Evolutionary conservation across 2,888 invertebrate genomes (phyloP).

Genomic region (Blastobasis adustella): DNA sequence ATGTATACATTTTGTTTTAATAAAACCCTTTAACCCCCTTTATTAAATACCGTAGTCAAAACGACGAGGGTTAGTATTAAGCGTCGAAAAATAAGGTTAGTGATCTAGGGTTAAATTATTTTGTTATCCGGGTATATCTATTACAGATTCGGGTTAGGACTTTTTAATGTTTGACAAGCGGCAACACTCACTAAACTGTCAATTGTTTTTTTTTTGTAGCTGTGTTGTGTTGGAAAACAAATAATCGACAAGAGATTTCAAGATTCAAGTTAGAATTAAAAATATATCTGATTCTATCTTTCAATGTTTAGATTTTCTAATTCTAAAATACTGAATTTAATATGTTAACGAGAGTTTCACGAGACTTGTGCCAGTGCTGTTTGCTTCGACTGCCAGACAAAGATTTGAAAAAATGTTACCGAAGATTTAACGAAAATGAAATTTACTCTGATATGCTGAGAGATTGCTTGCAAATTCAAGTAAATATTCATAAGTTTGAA

Average conservation of each 20-base stretch:
- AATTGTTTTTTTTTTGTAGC: background rate
- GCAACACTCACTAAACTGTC: too few relatives aligned
- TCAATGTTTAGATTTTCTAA: background rate
- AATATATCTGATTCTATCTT: background rate
- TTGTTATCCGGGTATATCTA: too few relatives aligned
- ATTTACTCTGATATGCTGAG: constrained; percentile 56
- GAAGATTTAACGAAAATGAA: constrained; percentile 41
- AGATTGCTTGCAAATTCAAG: constrained; percentile 62
- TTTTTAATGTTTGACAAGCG: too few relatives aligned
- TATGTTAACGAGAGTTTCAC: constrained; percentile 29
- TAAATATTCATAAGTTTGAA: constrained; percentile 25
- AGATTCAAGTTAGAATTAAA: too few relatives aligned
- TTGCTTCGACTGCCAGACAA: constrained; percentile 51
- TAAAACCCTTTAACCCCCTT: too few relatives aligned
- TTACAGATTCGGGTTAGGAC: too few relatives aligned
- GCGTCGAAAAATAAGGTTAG: too few relatives aligned
- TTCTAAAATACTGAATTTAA: background rate
- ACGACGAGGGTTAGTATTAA: too few relatives aligned
- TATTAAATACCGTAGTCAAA: too few relatives aligned
- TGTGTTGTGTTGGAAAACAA: background rate
- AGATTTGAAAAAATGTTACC: constrained; percentile 39
- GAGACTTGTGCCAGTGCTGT: constrained; percentile 45
- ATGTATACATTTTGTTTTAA: too few relatives aligned
- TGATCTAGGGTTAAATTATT: too few relatives aligned
- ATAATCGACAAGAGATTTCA: background rate